phyloP scores from a whole-genome alignment of 1,140 invertebrate genomes.

The Caenorhabditis tropicalis region DNA sequence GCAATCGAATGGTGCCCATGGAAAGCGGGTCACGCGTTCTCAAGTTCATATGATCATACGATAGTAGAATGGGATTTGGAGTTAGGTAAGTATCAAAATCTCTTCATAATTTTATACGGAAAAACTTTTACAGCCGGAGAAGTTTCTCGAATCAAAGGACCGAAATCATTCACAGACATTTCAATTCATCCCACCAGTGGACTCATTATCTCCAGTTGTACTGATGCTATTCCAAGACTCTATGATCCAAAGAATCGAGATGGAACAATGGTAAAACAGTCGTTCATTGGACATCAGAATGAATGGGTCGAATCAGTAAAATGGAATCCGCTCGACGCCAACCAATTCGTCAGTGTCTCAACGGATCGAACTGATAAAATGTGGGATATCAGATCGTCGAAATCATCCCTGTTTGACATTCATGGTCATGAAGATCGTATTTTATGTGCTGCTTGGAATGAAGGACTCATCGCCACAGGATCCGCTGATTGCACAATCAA shows the following conservation, averaged over 20 bases:
- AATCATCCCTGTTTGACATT: slow-evolving; percentile 89
- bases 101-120: not conserved
- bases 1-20: slow-evolving; percentile 83
- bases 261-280: slow-evolving; percentile 84
- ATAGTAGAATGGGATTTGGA: slow-evolving; percentile 92
- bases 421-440: slow-evolving; percentile 93
- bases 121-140: slow-evolving; percentile 23
- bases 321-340: slow-evolving; percentile 86
- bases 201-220: slow-evolving; percentile 83
- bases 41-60: slow-evolving; percentile 92
- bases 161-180: slow-evolving; percentile 86
- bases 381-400: slow-evolving; percentile 89
- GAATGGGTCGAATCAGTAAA: slow-evolving; percentile 88
- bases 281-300: slow-evolving; percentile 84
- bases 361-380: slow-evolving; percentile 90
- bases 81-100: slow-evolving; percentile 56
- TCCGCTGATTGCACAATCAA: slow-evolving; percentile 90
- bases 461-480: slow-evolving; percentile 86
- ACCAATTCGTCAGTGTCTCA: slow-evolving; percentile 89
- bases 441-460: slow-evolving; percentile 90
- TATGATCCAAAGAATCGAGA: slow-evolving; percentile 84
- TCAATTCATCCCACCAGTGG: slow-evolving; percentile 82
- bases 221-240: slow-evolving; percentile 86
- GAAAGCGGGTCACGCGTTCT: slow-evolving; percentile 77
- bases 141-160: slow-evolving; percentile 43